Percentiles rank a stretch among this genome's conserved stretches.
Conservation (phyloP, 2,888 invertebrate species). For the Drosophila antonietae region DNA sequence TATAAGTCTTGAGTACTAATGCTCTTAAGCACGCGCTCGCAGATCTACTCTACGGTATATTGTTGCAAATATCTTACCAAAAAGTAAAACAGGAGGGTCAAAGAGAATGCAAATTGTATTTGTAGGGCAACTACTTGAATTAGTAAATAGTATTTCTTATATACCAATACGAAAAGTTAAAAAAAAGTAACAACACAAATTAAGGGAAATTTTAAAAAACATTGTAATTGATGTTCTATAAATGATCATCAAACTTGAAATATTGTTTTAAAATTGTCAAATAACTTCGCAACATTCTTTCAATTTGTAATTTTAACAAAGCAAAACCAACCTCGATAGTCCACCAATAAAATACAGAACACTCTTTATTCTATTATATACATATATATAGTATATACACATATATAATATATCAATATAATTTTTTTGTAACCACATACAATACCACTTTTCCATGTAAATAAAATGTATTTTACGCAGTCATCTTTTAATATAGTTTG, state of each 20-base stretch:
- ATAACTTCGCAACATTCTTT: constrained; percentile 53
- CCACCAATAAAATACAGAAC: constrained; percentile 47
- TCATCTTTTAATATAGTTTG: neutral
- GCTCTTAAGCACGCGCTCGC: constrained; percentile 5
- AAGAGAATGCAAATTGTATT: constrained; percentile 21
- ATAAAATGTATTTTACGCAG: constrained; percentile 67
- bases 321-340: constrained; percentile 31
- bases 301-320: constrained; percentile 32
- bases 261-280: constrained; percentile 32
- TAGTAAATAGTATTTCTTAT: constrained; percentile 41
- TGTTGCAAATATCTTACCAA: constrained; percentile 44
- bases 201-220: constrained; percentile 9
- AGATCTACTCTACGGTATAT: constrained; percentile 36
- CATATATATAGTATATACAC: neutral
- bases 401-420: constrained; percentile 13
- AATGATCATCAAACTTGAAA: neutral
- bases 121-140: constrained; percentile 25
- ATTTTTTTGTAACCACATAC: constrained; percentile 60
- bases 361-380: constrained; percentile 10
- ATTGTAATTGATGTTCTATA: constrained; percentile 1
- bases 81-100: constrained; percentile 3
- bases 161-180: constrained; percentile 10
- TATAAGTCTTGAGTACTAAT: neutral
- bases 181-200: neutral
- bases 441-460: constrained; percentile 54